phyloP scores from a whole-genome alignment of 2,797 vertebrate species.

The Xyrichtys novacula region DNA sequence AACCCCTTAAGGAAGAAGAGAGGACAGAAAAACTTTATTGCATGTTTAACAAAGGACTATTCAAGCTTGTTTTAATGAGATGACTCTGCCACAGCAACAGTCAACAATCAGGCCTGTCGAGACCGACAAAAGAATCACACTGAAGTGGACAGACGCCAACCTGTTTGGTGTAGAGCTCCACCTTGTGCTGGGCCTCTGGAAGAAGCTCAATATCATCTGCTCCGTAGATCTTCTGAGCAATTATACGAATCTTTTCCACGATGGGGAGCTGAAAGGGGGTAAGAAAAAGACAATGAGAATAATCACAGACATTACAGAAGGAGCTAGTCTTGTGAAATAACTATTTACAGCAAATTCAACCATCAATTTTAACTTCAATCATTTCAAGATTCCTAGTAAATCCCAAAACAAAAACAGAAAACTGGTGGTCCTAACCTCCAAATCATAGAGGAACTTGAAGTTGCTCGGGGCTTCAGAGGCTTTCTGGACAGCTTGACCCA shows the following conservation, averaged over 20 bases:
- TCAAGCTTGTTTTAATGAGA: background rate
- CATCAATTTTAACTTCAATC: background rate
- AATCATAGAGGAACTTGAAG: slow-evolving; percentile 93
- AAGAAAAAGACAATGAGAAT: background rate
- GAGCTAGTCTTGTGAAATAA: no score
- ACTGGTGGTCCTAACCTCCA: slow-evolving; percentile 83
- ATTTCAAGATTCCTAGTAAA: background rate
- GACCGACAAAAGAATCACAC: background rate
- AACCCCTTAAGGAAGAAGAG: slow-evolving; percentile 87
- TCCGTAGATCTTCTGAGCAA: slow-evolving; percentile 96
- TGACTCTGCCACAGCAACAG: background rate
- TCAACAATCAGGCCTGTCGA: background rate
- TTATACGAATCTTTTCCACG: slow-evolving; percentile 93
- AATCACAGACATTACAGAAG: no score
- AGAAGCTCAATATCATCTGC: slow-evolving; percentile 95
- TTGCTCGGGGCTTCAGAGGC: slow-evolving; percentile 88
- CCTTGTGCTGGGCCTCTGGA: slow-evolving; percentile 94
- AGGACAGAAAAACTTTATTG: background rate
- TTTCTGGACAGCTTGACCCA: slow-evolving; percentile 91
- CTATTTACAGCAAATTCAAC: no score
- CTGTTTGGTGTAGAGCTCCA: slow-evolving; percentile 94
- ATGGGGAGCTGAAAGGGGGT: slow-evolving; percentile 86
- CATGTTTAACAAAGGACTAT: background rate
- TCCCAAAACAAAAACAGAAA: background rate
- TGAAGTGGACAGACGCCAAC: slow-evolving; percentile 67